These are phyloP conservation scores for Zophobas atratus DNA, from an alignment of 1,140 invertebrate genomes.

Conservation along the genomic window DNA sequence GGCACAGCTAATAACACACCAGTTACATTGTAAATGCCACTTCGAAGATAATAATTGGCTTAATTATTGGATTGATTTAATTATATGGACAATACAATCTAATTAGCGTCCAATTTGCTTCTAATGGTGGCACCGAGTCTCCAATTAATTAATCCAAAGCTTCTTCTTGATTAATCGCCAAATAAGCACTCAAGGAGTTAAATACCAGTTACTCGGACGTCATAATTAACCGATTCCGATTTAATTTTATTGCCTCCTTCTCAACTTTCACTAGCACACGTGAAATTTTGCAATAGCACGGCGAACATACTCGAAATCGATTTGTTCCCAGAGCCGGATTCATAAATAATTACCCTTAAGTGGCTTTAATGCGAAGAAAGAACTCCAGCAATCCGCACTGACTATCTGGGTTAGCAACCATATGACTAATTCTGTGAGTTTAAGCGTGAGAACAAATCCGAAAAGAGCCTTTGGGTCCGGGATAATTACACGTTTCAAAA, in stretches of 20 bases:
- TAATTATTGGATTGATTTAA: constrained; percentile 35
- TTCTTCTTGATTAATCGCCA: constrained; percentile 6
- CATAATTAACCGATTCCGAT: constrained; percentile 10
- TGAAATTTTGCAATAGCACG: constrained; percentile 12
- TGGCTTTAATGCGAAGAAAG: constrained; percentile 47
- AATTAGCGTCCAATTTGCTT: constrained; percentile 7
- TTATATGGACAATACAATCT: constrained; percentile 19
- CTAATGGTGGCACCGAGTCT: background rate
- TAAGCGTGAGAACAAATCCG: constrained; percentile 59
- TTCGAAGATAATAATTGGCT: constrained; percentile 12
- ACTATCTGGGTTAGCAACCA: constrained; percentile 53
- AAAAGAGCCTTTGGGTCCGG: constrained; percentile 54
- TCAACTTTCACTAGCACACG: constrained; percentile 27
- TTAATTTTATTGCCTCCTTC: background rate
- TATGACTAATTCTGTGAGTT: constrained; percentile 57
- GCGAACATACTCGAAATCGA: background rate
- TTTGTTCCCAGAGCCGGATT: constrained; percentile 1
- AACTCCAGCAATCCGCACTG: constrained; percentile 33
- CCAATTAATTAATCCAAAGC: constrained; percentile 32
- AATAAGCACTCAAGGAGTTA: background rate
- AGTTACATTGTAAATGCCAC: constrained; percentile 9
- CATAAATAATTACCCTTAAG: constrained; percentile 49
- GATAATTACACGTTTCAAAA: constrained; percentile 60
- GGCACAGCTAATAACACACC: background rate
- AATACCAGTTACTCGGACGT: constrained; percentile 12